Evolutionary conservation across 2,113 vertebrate species (phyloP).

Genomic region (Campylorhamphus procurvoides): DNA sequence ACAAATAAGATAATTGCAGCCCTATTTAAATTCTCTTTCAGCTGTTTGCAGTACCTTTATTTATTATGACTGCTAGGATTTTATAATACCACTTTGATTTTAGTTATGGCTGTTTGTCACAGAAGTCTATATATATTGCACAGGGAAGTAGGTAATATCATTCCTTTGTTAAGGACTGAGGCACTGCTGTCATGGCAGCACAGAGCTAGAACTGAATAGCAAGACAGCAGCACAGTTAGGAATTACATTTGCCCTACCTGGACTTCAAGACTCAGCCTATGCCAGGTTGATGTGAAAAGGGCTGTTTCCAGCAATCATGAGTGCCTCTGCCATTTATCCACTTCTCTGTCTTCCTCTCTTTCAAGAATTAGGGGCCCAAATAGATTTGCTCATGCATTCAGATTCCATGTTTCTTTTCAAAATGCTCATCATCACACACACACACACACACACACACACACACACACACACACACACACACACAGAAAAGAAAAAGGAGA

Average conservation of each 20-base stretch:
- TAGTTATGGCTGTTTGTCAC: neutral
- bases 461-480: neutral
- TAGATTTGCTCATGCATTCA: neutral
- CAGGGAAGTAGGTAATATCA: neutral
- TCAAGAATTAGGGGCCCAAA: slow-evolving; percentile 23
- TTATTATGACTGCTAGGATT: neutral
- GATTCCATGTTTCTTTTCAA: neutral
- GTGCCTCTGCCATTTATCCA: neutral
- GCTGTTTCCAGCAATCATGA: neutral
- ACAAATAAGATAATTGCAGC: slow-evolving; percentile 21
- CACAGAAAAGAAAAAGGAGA: neutral
- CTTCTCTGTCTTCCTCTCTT: neutral
- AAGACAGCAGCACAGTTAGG: neutral
- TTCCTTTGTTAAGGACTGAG: neutral
- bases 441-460: no score
- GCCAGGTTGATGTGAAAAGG: neutral
- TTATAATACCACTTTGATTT: slow-evolving; percentile 5
- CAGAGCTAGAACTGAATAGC: neutral
- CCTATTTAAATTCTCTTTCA: slow-evolving; percentile 25
- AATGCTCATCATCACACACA: neutral
- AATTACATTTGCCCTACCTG: neutral
- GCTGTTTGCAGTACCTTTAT: neutral
- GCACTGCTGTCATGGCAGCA: neutral
- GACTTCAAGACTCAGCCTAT: neutral
- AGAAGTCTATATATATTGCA: neutral